Conservation (phyloP, 2,113 vertebrate genomes). For the Columba janthina region DNA sequence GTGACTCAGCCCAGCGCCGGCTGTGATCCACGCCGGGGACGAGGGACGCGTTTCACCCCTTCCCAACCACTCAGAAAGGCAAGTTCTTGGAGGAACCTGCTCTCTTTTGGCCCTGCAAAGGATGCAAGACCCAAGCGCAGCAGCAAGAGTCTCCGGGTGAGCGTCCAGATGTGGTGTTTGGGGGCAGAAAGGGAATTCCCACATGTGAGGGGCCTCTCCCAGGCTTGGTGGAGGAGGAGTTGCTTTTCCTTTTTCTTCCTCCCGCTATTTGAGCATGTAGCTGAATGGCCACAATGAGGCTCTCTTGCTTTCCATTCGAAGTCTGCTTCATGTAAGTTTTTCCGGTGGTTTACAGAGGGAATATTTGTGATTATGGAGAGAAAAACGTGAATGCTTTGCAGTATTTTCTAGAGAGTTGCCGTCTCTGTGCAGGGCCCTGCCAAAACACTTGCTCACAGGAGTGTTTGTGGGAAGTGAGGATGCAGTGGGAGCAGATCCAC, state of each 20-base stretch:
- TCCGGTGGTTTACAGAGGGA: background rate
- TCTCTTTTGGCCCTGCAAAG: background rate
- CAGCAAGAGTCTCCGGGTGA: background rate
- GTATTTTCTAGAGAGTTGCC: background rate
- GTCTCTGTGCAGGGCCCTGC: background rate
- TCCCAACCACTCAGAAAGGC: background rate
- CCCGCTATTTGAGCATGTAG: background rate
- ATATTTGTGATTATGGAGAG: background rate
- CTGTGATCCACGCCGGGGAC: background rate
- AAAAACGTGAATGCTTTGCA: background rate
- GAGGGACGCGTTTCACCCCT: background rate
- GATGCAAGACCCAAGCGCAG: background rate
- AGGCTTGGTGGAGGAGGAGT: background rate
- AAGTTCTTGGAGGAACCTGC: background rate
- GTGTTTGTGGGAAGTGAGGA: background rate
- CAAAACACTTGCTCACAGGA: background rate
- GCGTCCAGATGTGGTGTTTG: rapidly evolving
- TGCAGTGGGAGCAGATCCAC: rapidly evolving
- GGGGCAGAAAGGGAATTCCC: background rate
- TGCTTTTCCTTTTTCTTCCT: background rate
- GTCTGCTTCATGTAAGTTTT: background rate
- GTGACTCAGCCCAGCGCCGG: slow-evolving; percentile 10
- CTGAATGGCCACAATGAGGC: background rate
- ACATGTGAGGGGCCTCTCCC: background rate
- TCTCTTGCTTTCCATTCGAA: background rate